Evolutionary conservation across 2,797 vertebrate genomes (phyloP).

Genomic region (Emydoidea blandingii): DNA sequence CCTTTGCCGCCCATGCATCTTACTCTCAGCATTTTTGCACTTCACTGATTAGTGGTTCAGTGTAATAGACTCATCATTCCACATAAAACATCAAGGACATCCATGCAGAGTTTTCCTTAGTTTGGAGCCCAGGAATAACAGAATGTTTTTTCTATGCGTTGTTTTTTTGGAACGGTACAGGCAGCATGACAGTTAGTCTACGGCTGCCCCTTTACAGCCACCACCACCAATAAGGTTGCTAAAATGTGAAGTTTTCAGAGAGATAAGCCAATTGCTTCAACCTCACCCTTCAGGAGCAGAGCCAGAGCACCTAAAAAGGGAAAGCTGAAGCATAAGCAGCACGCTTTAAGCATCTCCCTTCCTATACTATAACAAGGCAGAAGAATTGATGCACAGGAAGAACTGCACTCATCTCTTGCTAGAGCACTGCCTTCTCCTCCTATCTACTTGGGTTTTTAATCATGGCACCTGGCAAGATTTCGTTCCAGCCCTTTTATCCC

Average conservation of each 20-base stretch:
- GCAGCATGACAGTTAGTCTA: neutral
- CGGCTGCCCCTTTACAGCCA: neutral
- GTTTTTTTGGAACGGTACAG: neutral
- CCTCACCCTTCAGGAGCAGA: neutral
- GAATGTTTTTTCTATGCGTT: neutral
- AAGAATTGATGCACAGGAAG: neutral
- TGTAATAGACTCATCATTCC: neutral
- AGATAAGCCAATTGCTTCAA: neutral
- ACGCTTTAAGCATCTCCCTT: neutral
- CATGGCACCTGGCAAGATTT: neutral
- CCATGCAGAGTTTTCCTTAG: neutral
- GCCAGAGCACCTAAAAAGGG: too few relatives aligned
- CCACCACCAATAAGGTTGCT: too few relatives aligned
- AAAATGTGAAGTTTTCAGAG: too few relatives aligned
- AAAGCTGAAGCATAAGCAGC: neutral
- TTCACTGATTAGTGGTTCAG: neutral
- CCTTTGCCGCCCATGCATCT: too few relatives aligned
- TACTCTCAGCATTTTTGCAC: neutral
- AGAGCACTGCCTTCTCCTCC: neutral
- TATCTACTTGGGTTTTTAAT: neutral
- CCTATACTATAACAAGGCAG: neutral
- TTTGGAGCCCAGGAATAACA: neutral
- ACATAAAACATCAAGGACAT: neutral
- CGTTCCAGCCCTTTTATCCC: neutral
- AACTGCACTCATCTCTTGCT: neutral